Conservation (phyloP, 2,113 vertebrate genomes). For the Cranoglanis bouderius region DNA sequence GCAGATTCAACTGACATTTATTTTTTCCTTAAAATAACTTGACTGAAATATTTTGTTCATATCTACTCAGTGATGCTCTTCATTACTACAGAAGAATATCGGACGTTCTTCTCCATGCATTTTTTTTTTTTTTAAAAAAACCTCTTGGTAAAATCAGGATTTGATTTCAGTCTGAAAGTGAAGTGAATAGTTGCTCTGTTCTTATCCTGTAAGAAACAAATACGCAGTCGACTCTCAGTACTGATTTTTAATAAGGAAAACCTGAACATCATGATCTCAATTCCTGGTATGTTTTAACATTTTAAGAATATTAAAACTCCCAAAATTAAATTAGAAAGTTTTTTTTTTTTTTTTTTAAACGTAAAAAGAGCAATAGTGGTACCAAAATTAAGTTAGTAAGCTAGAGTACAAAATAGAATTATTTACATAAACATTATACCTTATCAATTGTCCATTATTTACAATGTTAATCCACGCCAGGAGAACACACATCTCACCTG, state of each 20-base stretch:
- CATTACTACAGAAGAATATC: background rate
- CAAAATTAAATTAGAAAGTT: constrained; percentile 56
- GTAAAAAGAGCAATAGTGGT: constrained; percentile 58
- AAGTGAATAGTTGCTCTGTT: background rate
- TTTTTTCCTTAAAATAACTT: background rate
- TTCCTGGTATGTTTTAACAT: constrained; percentile 54
- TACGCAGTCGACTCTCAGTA: constrained; percentile 18
- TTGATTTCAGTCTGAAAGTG: constrained; percentile 24
- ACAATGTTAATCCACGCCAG: constrained; percentile 68
- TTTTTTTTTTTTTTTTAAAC: constrained; percentile 44
- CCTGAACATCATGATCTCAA: constrained; percentile 55
- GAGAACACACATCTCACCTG: constrained; percentile 56
- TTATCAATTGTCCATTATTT: constrained; percentile 68
- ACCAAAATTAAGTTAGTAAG: constrained; percentile 76
- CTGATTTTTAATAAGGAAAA: constrained; percentile 30
- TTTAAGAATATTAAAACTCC: constrained; percentile 68
- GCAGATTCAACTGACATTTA: background rate
- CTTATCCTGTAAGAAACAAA: background rate
- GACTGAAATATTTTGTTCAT: background rate
- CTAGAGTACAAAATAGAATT: constrained; percentile 76
- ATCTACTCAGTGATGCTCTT: background rate
- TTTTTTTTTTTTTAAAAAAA: background rate
- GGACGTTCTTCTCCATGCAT: background rate
- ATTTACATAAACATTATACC: constrained; percentile 69
- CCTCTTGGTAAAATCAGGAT: background rate